These are phyloP conservation scores for Denticeps clupeoides DNA, from an alignment of 2,797 vertebrate genomes.

Conservation along the genomic window DNA sequence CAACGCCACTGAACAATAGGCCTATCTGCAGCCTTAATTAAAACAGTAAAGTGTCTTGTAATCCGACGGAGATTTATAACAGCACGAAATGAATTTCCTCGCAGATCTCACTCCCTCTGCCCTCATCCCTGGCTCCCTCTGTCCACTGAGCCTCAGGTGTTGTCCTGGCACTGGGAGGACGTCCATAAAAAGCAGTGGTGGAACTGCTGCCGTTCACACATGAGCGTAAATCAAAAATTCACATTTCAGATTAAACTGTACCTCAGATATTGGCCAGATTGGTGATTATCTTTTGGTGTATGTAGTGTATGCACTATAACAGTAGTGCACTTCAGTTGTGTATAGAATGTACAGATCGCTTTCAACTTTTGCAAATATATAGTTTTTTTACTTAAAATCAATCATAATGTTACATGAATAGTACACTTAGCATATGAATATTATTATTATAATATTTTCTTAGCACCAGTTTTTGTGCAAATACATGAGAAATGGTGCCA, in stretches of 20 bases:
- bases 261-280: slow-evolving; percentile 5
- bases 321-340: too few relatives aligned
- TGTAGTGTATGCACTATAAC: too few relatives aligned
- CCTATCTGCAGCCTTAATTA: slow-evolving; percentile 59
- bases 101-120: background rate
- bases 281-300: slow-evolving; percentile 23
- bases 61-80: slow-evolving; percentile 43
- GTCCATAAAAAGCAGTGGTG: slow-evolving; percentile 9
- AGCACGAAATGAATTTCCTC: slow-evolving; percentile 47
- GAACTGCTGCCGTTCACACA: slow-evolving; percentile 19
- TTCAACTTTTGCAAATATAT: too few relatives aligned
- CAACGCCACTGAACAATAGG: slow-evolving; percentile 50
- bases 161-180: slow-evolving; percentile 16
- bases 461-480: too few relatives aligned
- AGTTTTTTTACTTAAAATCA: too few relatives aligned
- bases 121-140: background rate
- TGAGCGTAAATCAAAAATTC: slow-evolving; percentile 22
- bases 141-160: slow-evolving; percentile 11
- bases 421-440: too few relatives aligned
- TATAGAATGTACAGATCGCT: too few relatives aligned
- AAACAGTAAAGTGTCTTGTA: slow-evolving; percentile 52
- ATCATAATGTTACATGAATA: too few relatives aligned
- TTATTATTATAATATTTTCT: too few relatives aligned
- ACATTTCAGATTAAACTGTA: slow-evolving; percentile 17
- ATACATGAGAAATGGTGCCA: too few relatives aligned